Evolutionary conservation across 2,113 vertebrate genomes (phyloP).

Genomic region (Erythrocercus mccallii): DNA sequence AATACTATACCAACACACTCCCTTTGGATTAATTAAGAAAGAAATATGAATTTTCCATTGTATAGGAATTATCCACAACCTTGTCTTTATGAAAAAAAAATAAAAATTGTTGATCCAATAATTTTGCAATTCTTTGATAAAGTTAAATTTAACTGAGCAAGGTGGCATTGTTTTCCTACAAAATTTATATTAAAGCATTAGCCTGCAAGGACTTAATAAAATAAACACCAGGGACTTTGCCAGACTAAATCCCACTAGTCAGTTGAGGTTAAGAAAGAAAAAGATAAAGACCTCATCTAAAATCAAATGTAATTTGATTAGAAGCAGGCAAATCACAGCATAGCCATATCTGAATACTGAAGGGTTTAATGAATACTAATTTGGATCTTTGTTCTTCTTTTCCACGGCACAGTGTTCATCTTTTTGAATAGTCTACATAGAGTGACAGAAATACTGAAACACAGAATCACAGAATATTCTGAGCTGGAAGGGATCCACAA

Average conservation of each 20-base stretch:
- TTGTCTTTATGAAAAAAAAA: neutral
- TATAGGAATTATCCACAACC: neutral
- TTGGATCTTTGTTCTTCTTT: neutral
- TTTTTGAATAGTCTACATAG: neutral
- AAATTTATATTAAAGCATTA: neutral
- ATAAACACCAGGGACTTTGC: neutral
- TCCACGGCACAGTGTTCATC: neutral
- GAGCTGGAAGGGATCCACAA: neutral
- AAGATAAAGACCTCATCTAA: neutral
- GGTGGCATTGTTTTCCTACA: neutral
- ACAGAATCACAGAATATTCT: neutral
- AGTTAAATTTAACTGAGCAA: neutral
- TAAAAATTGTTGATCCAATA: neutral
- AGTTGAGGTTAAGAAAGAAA: neutral
- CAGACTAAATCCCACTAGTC: neutral
- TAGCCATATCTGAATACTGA: neutral
- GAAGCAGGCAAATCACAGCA: neutral
- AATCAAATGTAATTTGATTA: neutral
- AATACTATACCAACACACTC: neutral
- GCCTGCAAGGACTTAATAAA: neutral
- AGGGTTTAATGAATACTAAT: neutral
- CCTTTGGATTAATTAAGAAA: slow-evolving; percentile 12
- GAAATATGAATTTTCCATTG: neutral
- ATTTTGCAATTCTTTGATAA: neutral
- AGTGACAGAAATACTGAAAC: neutral